Conservation (phyloP, 2,113 vertebrate genomes). For the Prochilodus magdalenae region DNA sequence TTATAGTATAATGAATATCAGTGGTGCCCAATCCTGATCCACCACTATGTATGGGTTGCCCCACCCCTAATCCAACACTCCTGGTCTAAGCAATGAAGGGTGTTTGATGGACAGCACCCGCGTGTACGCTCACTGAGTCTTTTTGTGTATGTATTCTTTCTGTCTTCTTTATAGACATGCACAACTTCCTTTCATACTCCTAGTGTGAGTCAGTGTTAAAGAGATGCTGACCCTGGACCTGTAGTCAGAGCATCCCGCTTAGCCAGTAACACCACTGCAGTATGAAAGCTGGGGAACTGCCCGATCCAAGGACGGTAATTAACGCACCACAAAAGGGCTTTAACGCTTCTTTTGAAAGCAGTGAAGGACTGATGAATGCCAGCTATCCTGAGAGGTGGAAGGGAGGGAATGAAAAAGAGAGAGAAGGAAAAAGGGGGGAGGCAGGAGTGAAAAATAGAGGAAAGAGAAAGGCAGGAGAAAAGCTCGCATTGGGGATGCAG, state of each 20-base stretch:
- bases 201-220: background rate
- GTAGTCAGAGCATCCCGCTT: constrained; percentile 7
- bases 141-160: background rate
- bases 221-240: constrained; percentile 1
- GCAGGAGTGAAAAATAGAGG: constrained; percentile 4
- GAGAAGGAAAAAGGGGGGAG: background rate
- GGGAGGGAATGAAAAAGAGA: constrained; percentile 18
- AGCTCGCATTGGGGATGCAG: constrained; percentile 39
- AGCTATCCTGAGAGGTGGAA: constrained; percentile 30
- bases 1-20: no score
- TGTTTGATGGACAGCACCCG: no score
- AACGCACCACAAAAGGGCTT: constrained; percentile 45
- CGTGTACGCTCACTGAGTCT: no score
- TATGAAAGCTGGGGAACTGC: constrained; percentile 7
- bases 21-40: no score
- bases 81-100: no score
- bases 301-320: constrained; percentile 43
- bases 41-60: no score
- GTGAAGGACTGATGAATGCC: constrained; percentile 49
- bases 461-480: constrained; percentile 36
- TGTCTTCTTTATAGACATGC: background rate
- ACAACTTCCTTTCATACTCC: background rate
- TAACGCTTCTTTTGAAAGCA: constrained; percentile 50
- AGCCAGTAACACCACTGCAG: background rate
- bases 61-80: no score